Conservation (phyloP, 2,113 vertebrate genomes). For the Ariopsis seemanni region DNA sequence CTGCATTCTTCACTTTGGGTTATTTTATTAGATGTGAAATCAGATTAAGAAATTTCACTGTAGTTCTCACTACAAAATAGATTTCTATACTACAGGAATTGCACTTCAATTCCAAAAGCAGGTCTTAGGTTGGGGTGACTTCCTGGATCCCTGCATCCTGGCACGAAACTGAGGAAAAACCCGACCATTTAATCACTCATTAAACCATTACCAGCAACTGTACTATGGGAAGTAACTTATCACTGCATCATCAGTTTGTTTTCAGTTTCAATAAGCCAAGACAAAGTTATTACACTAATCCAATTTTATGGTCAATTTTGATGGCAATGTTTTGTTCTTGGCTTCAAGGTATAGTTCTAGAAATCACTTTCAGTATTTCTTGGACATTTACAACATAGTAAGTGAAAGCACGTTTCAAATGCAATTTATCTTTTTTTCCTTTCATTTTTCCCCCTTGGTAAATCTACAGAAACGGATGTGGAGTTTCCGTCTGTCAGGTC, state of each 20-base stretch:
- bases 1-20: slow-evolving; percentile 61
- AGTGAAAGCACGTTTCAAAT: slow-evolving; percentile 23
- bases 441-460: not conserved
- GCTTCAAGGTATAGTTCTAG: slow-evolving; percentile 33
- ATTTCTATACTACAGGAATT: slow-evolving; percentile 63
- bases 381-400: slow-evolving; percentile 29
- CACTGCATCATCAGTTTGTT: slow-evolving; percentile 43
- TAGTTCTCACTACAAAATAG: slow-evolving; percentile 58
- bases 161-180: slow-evolving; percentile 9
- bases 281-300: slow-evolving; percentile 51
- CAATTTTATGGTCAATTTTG: slow-evolving; percentile 46
- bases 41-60: slow-evolving; percentile 49
- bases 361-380: slow-evolving; percentile 27
- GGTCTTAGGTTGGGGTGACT: slow-evolving; percentile 43
- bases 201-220: slow-evolving; percentile 27
- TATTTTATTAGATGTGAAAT: slow-evolving; percentile 33
- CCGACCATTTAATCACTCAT: slow-evolving; percentile 20
- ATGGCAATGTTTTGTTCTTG: slow-evolving; percentile 44
- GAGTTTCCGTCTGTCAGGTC: not conserved
- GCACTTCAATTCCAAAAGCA: slow-evolving; percentile 59
- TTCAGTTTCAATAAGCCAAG: slow-evolving; percentile 52
- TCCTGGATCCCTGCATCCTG: slow-evolving; percentile 28
- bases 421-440: not conserved
- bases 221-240: slow-evolving; percentile 41
- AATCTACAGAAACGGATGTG: not conserved